phyloP scores from a whole-genome alignment of 2,113 vertebrate genomes.

The Regulus satrapa region DNA sequence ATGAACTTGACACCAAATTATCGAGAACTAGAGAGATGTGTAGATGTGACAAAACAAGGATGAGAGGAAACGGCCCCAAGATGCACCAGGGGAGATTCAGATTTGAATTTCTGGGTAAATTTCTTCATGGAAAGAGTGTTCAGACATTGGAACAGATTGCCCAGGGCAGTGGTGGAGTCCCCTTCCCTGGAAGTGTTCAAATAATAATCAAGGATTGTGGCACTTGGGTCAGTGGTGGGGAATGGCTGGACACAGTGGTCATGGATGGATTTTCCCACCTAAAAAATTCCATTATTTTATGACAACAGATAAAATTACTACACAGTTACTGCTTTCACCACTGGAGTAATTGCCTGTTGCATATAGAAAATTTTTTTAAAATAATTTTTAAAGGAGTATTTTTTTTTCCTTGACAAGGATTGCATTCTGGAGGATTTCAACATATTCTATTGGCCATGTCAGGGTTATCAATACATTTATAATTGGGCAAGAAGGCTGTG shows the following conservation, averaged over 20 bases:
- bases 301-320: not conserved
- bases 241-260: not conserved
- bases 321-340: not conserved
- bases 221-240: not conserved
- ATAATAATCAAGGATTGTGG: not conserved
- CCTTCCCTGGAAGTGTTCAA: not conserved
- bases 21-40: not conserved
- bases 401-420: not conserved
- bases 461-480: not conserved
- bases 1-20: not conserved
- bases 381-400: not conserved
- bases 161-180: not conserved
- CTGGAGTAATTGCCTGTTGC: not conserved
- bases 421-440: not conserved
- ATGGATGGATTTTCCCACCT: not conserved
- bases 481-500: not conserved
- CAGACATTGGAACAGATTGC: not conserved
- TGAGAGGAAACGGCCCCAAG: not conserved
- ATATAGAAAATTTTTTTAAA: not conserved
- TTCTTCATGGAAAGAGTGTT: not conserved
- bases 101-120: not conserved
- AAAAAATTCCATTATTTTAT: not conserved
- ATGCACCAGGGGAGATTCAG: not conserved
- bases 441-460: not conserved
- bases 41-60: not conserved